Conservation (phyloP, 2,797 vertebrate species). For the Discoglossus pictus region DNA sequence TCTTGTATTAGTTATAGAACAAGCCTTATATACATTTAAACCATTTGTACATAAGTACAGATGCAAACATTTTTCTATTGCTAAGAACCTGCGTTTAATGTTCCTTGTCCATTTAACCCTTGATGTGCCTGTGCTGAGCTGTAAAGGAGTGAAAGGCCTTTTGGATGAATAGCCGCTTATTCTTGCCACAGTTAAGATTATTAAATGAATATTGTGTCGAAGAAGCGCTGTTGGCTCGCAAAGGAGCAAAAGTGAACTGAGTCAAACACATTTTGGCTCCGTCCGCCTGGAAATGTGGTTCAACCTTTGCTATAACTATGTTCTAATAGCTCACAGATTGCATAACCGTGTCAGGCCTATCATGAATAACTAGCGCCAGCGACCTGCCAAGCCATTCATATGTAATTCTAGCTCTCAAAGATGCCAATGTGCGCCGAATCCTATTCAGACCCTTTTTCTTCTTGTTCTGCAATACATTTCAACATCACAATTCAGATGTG, state of each 20-base stretch:
- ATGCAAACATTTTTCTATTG: too few relatives aligned
- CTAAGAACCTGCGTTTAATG: too few relatives aligned
- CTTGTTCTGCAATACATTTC: constrained; percentile 37
- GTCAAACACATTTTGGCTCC: constrained; percentile 10
- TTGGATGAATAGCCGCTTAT: too few relatives aligned
- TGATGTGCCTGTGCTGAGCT: neutral
- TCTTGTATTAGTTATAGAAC: too few relatives aligned
- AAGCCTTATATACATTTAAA: too few relatives aligned
- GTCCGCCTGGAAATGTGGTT: constrained; percentile 5
- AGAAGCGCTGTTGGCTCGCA: neutral
- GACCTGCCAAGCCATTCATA: constrained; percentile 31
- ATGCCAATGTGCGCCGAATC: constrained; percentile 24
- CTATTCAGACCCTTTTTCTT: constrained; percentile 38
- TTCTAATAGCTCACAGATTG: constrained; percentile 37
- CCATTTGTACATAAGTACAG: too few relatives aligned
- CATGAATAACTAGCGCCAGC: constrained; percentile 24
- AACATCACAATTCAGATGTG: constrained; percentile 34
- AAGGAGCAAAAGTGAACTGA: constrained; percentile 8
- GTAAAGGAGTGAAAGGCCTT: neutral
- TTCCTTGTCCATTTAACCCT: too few relatives aligned
- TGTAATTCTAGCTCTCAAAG: constrained; percentile 17
- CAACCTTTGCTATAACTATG: constrained; percentile 29
- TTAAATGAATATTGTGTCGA: neutral
- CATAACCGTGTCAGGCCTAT: constrained; percentile 25
- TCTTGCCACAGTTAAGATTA: neutral